A percentile compares a stretch with the other conserved stretches of the same genome.
phyloP scores from a whole-genome alignment of 1,140 invertebrate species.

The Drosophila albomicans region DNA sequence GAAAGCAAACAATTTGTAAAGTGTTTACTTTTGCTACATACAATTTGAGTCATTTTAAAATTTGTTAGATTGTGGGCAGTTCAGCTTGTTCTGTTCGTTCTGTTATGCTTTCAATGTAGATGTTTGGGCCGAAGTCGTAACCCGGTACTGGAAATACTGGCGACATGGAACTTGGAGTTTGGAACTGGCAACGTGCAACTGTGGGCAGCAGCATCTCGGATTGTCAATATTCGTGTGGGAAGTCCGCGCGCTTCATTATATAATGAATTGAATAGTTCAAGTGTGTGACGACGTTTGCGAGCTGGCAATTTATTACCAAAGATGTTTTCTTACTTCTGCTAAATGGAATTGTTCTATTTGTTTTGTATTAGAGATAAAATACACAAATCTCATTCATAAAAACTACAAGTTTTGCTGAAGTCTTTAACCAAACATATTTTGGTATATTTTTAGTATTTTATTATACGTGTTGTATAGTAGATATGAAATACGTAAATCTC shows the following conservation, averaged over 20 bases:
- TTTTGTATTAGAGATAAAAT: neutral
- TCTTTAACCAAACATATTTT: too few species aligned
- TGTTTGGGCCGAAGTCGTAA: slow-evolving; percentile 14
- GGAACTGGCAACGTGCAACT: slow-evolving; percentile 8
- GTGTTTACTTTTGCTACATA: slow-evolving; percentile 20
- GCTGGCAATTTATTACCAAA: slow-evolving; percentile 47
- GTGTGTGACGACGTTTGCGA: slow-evolving; percentile 34
- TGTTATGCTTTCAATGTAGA: neutral
- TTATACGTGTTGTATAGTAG: too few species aligned
- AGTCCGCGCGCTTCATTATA: slow-evolving; percentile 46
- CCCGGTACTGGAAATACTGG: slow-evolving; percentile 23
- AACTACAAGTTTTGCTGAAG: too few species aligned
- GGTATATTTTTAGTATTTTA: too few species aligned
- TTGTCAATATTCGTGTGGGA: slow-evolving; percentile 42
- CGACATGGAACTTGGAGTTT: slow-evolving; percentile 4
- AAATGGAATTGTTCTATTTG: slow-evolving; percentile 17
- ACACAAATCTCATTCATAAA: too few species aligned
- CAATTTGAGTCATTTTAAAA: slow-evolving; percentile 42
- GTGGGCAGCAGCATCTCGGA: slow-evolving; percentile 31
- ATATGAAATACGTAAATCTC: too few species aligned
- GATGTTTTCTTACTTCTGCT: slow-evolving; percentile 40
- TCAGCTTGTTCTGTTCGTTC: neutral
- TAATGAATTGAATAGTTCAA: slow-evolving; percentile 45
- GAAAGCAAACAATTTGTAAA: slow-evolving; percentile 9
- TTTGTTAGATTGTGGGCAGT: slow-evolving; percentile 56